Conservation (phyloP, 2,888 invertebrate genomes). For the Uropetala carovei region DNA sequence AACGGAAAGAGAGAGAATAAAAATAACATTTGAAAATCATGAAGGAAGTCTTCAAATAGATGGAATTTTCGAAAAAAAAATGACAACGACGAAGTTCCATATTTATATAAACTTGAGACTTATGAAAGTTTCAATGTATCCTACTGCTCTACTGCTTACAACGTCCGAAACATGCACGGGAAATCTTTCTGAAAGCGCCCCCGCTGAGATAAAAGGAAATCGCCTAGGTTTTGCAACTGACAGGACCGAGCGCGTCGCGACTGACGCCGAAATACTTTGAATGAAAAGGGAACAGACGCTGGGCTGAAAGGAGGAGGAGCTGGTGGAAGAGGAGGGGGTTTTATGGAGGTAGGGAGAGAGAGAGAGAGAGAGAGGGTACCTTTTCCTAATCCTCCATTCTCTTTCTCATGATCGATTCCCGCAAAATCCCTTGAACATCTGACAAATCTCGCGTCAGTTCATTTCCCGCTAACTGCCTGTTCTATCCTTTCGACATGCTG, state of each 20-base stretch:
- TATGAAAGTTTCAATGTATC: conserved; percentile 24
- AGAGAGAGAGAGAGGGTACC: neutral
- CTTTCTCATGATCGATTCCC: conserved; percentile 14
- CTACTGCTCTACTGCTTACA: conserved; percentile 14
- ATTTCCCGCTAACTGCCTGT: neutral
- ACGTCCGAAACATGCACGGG: conserved; percentile 20
- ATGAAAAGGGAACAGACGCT: conserved; percentile 17
- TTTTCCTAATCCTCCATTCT: neutral
- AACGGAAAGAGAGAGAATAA: neutral
- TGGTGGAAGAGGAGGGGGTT: neutral
- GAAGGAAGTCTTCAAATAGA: neutral
- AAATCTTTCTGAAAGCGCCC: neutral
- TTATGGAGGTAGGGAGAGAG: neutral
- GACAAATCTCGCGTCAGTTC: neutral
- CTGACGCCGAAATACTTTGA: conserved; percentile 54
- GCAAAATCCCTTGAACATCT: conserved; percentile 4
- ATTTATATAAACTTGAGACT: neutral
- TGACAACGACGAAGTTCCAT: neutral
- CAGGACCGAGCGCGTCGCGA: conserved; percentile 40
- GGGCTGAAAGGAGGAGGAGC: neutral
- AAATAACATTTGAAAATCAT: no score
- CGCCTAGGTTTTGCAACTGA: conserved; percentile 53
- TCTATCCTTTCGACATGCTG: neutral
- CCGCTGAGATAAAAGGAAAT: conserved; percentile 59
- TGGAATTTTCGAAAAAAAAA: neutral